These are phyloP conservation scores for Melieria crassipennis DNA, from an alignment of 2,888 invertebrate genomes.

Conservation along the genomic window DNA sequence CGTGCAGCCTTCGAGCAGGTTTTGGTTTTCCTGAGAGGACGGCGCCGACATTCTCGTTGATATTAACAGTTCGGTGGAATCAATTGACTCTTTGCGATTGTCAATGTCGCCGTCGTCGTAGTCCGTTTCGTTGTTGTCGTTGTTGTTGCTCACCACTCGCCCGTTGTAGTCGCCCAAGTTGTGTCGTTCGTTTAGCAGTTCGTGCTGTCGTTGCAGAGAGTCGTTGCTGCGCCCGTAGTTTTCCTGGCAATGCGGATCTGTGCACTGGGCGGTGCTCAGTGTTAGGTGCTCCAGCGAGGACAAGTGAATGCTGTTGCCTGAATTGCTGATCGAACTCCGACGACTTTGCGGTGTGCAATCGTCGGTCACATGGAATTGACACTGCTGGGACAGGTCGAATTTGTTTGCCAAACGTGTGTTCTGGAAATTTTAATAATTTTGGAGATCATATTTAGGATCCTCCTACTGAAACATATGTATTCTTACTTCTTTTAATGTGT, in stretches of 20 bases:
- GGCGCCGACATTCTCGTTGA: constrained; percentile 54
- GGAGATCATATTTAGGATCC: neutral
- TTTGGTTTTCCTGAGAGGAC: constrained; percentile 50
- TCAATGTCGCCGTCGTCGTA: constrained; percentile 45
- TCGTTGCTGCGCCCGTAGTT: constrained; percentile 48
- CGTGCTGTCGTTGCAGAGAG: constrained; percentile 39
- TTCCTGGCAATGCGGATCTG: constrained; percentile 59
- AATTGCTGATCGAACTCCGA: constrained; percentile 53
- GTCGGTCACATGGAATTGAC: constrained; percentile 45
- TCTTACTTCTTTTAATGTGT: no score
- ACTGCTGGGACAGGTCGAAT: constrained; percentile 50
- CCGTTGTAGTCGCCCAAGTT: constrained; percentile 9
- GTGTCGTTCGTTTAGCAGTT: constrained; percentile 29
- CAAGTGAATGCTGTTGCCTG: constrained; percentile 51
- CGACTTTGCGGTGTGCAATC: constrained; percentile 49
- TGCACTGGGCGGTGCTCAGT: constrained; percentile 52
- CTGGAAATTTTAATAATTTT: constrained; percentile 37
- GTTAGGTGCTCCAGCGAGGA: constrained; percentile 57
- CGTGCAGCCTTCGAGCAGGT: constrained; percentile 52
- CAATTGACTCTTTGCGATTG: constrained; percentile 55
- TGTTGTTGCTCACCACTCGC: constrained; percentile 31
- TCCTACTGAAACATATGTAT: no score
- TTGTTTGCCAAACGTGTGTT: constrained; percentile 58
- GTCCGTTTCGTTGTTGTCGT: constrained; percentile 43
- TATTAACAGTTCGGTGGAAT: constrained; percentile 53